Conservation (phyloP, 2,797 vertebrate genomes). For the Pangasius mekongensis region DNA sequence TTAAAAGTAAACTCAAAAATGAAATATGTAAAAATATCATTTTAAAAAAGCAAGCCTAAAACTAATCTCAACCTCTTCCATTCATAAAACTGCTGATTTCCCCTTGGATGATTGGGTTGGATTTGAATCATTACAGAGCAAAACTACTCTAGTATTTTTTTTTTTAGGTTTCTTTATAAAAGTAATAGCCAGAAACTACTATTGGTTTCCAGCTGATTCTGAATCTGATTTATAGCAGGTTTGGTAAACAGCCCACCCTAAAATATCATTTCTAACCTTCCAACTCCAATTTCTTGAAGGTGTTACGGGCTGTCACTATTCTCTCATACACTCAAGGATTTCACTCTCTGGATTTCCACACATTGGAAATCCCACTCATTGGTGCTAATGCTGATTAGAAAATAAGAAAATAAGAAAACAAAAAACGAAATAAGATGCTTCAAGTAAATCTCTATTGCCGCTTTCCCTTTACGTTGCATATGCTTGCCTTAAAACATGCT, state of each 20-base stretch:
- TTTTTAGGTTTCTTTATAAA: not conserved
- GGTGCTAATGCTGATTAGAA: not conserved
- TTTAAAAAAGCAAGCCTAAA: not conserved
- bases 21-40: not conserved
- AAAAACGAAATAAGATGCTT: conserved; percentile 1
- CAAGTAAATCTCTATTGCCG: conserved; percentile 34
- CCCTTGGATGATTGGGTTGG: not conserved
- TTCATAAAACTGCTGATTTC: not conserved
- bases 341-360: not conserved
- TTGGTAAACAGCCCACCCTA: not conserved
- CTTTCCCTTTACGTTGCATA: conserved; percentile 33
- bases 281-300: not conserved
- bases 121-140: not conserved
- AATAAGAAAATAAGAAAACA: no score
- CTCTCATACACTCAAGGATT: not conserved
- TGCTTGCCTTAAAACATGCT: not conserved
- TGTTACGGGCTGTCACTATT: not conserved
- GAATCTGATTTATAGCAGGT: not conserved
- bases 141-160: not conserved
- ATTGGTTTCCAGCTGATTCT: not conserved
- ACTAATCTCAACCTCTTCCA: not conserved
- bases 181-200: not conserved
- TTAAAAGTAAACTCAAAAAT: not conserved
- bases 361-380: not conserved
- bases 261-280: not conserved